phyloP scores from a whole-genome alignment of 2,113 vertebrate genomes.

The Microtus montanus region DNA sequence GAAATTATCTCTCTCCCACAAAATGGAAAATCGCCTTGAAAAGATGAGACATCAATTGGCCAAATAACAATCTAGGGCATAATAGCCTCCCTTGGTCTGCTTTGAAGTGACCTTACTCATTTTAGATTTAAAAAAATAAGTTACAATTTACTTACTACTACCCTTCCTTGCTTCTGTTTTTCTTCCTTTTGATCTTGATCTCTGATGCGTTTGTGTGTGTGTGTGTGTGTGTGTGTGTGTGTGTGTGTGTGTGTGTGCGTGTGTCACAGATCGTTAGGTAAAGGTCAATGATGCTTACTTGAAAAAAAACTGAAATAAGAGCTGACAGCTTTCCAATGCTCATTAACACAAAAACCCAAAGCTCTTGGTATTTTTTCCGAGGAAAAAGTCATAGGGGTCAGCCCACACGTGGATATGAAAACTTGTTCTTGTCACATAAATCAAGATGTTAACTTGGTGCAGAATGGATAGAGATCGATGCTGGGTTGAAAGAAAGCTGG shows the following conservation, averaged over 20 bases:
- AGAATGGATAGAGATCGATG: neutral
- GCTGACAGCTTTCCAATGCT: constrained; percentile 30
- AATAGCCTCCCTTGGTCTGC: neutral
- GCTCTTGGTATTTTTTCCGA: neutral
- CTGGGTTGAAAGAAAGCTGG: neutral
- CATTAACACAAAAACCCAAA: constrained; percentile 56
- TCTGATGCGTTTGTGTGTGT: neutral
- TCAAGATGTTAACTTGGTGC: constrained; percentile 46
- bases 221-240: neutral
- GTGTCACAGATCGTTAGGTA: neutral
- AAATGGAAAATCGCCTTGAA: constrained; percentile 4
- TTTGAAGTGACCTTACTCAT: neutral
- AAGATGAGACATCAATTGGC: neutral
- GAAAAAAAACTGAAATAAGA: constrained; percentile 55
- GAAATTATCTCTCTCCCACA: neutral
- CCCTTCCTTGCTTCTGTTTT: neutral
- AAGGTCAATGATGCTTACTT: constrained; percentile 53
- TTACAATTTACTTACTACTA: neutral
- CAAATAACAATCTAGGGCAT: neutral
- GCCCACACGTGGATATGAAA: constrained; percentile 15
- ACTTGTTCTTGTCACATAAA: constrained; percentile 33
- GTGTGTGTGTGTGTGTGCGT: neutral
- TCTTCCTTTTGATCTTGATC: neutral
- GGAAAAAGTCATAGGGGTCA: constrained; percentile 5
- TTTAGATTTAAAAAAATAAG: neutral